phyloP scores from a whole-genome alignment of 2,113 vertebrate genomes.

The Mus pahari region DNA sequence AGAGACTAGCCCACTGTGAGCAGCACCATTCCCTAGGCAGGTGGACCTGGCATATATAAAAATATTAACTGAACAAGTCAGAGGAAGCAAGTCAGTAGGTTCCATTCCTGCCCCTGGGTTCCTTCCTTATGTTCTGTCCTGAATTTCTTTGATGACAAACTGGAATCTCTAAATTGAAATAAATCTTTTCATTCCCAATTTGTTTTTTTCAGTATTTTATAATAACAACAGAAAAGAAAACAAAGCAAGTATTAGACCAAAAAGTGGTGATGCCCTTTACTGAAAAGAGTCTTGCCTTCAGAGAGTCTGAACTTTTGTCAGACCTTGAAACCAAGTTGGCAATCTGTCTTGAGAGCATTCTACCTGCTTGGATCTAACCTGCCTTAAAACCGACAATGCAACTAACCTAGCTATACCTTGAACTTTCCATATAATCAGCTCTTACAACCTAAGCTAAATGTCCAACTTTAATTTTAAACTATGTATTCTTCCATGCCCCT shows the following conservation, averaged over 20 bases:
- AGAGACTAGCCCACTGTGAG: background rate
- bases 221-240: background rate
- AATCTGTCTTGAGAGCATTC: background rate
- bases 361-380: background rate
- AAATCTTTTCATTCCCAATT: background rate
- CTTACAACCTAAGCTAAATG: background rate
- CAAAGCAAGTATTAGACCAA: background rate
- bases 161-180: background rate
- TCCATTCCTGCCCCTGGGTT: background rate
- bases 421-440: background rate
- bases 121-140: background rate
- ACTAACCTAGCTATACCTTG: background rate
- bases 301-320: background rate
- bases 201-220: background rate
- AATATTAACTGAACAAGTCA: background rate
- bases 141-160: background rate
- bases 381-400: background rate
- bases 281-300: background rate
- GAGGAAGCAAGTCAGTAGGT: background rate
- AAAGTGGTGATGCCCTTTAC: background rate
- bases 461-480: background rate
- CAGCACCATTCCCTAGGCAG: background rate
- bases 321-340: background rate
- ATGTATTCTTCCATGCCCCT: background rate
- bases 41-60: background rate